Conservation (phyloP, 2,888 invertebrate species). For the Shargacucullia verbasci region DNA sequence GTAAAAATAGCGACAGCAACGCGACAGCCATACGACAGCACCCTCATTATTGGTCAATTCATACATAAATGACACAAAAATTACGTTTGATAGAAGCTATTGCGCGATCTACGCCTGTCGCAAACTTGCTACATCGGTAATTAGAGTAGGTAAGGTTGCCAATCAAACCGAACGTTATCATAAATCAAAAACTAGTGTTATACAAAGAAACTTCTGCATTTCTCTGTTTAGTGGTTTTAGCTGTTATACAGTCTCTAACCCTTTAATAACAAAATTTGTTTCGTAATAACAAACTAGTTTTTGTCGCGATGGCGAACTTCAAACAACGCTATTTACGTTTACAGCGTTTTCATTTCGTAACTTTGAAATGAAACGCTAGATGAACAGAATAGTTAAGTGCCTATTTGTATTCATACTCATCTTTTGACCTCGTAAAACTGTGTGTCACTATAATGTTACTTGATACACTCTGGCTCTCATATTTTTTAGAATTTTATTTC, state of each 20-base stretch:
- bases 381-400: constrained; percentile 11
- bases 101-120: no score
- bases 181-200: background rate
- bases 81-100: no score
- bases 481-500: constrained; percentile 1
- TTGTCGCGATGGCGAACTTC: background rate
- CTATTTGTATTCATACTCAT: constrained; percentile 17
- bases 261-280: constrained; percentile 9
- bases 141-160: no score
- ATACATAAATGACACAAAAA: no score
- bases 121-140: no score
- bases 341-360: constrained; percentile 9
- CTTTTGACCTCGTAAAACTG: constrained; percentile 7
- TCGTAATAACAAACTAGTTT: constrained; percentile 2
- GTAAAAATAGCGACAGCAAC: no score
- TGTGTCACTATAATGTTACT: no score
- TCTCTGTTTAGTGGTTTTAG: background rate
- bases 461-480: no score
- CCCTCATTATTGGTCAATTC: no score
- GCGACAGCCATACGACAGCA: no score
- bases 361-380: background rate
- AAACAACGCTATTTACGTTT: constrained; percentile 13
- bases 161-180: constrained; percentile 31
- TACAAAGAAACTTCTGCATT: background rate
- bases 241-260: constrained; percentile 2